Evolutionary conservation across 2,113 vertebrate species (phyloP).

Genomic region (Silurus asotus): DNA sequence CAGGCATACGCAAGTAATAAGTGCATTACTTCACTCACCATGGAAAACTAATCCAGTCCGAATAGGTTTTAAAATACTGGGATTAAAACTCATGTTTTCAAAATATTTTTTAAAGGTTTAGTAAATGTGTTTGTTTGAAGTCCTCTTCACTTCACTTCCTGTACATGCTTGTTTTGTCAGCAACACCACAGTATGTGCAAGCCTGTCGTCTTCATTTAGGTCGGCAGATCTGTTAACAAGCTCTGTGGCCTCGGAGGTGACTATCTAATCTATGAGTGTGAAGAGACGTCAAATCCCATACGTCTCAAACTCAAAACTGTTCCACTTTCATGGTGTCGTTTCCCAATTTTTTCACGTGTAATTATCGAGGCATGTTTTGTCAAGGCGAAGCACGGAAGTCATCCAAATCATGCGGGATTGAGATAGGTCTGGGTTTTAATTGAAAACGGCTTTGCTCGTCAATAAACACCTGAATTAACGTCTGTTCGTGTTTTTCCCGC

Average conservation of each 20-base stretch:
- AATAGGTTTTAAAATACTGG: neutral
- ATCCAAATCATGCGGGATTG: neutral
- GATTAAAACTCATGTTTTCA: neutral
- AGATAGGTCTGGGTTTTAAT: conserved; percentile 23
- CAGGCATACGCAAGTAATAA: neutral
- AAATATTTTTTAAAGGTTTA: neutral
- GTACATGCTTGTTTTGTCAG: conserved; percentile 9
- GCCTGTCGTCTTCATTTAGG: conserved; percentile 18
- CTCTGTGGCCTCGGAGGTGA: neutral
- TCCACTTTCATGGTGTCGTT: neutral
- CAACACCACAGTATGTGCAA: neutral
- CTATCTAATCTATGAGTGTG: neutral
- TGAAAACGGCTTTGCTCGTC: conserved; percentile 28
- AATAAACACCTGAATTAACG: conserved; percentile 42
- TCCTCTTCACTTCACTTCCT: neutral
- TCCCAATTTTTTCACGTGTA: neutral
- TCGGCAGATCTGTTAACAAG: conserved; percentile 16
- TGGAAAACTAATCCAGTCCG: neutral
- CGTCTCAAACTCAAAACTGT: neutral
- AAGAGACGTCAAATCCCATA: conserved; percentile 20
- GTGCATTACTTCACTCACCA: neutral
- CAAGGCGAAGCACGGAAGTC: neutral
- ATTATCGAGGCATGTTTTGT: conserved; percentile 1
- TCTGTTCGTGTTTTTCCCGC: conserved; percentile 28
- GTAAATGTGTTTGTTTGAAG: neutral